Conservation (phyloP, 2,113 vertebrate genomes). For the Hydropotes inermis region DNA sequence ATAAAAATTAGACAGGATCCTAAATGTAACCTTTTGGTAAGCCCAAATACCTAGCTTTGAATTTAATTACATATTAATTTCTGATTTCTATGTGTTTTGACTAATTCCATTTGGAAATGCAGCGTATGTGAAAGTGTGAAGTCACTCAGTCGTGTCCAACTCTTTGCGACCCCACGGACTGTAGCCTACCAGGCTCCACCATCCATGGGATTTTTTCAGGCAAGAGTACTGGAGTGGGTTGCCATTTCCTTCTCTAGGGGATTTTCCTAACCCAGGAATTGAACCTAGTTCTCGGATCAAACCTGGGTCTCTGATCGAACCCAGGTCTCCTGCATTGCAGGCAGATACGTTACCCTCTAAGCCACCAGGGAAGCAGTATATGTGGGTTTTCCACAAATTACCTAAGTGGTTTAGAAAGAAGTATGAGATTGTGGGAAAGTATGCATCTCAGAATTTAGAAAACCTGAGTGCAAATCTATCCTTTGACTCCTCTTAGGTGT, state of each 20-base stretch:
- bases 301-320: accelerated
- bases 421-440: not conserved
- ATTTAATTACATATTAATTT: not conserved
- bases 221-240: not conserved
- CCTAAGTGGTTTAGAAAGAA: not conserved
- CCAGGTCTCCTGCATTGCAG: accelerated
- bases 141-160: accelerated
- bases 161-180: not conserved
- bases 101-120: not conserved
- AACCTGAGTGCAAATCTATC: not conserved
- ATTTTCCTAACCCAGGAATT: not conserved
- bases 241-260: not conserved
- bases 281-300: not conserved
- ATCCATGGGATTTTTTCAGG: not conserved
- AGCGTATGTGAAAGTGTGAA: not conserved
- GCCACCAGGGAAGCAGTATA: not conserved
- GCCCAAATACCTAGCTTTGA: not conserved
- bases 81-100: not conserved
- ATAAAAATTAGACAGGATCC: not conserved
- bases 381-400: not conserved
- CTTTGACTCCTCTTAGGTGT: not conserved
- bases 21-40: not conserved
- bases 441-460: not conserved
- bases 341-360: not conserved
- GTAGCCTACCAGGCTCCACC: not conserved